Evolutionary conservation across 2,888 invertebrate genomes (phyloP).

Genomic region (Cheilosia vernalis): DNA sequence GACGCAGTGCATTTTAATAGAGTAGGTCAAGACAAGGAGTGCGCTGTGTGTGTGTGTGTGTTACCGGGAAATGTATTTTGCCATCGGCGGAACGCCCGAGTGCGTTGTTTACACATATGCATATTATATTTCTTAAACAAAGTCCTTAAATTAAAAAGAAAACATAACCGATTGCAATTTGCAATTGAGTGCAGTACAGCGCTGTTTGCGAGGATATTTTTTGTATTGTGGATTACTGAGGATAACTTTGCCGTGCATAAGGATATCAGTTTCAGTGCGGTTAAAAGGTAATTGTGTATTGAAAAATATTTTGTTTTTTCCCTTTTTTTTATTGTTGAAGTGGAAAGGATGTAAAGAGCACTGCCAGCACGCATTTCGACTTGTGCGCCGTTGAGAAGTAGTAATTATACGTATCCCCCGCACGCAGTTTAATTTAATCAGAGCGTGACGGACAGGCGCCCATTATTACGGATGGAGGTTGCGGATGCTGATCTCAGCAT

Average conservation of each 20-base stretch:
- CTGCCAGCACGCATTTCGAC: neutral
- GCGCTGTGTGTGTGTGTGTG: constrained; percentile 11
- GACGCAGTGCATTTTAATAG: constrained; percentile 59
- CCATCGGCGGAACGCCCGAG: constrained; percentile 38
- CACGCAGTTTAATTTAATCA: constrained; percentile 27
- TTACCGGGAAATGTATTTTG: constrained; percentile 39
- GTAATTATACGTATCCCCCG: constrained; percentile 23
- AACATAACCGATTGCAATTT: constrained; percentile 42
- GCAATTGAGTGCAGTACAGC: constrained; percentile 22
- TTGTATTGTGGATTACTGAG: constrained; percentile 57
- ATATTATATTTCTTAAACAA: constrained; percentile 29
- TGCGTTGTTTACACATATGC: constrained; percentile 23
- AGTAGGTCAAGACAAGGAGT: constrained; percentile 69
- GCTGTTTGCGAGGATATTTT: constrained; percentile 26
- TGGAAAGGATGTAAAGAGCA: neutral
- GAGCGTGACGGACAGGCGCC: constrained; percentile 38
- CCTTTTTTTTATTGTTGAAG: neutral
- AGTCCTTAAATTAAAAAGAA: constrained; percentile 42
- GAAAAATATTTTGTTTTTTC: neutral
- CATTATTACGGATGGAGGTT: constrained; percentile 11
- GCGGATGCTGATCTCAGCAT: constrained; percentile 18
- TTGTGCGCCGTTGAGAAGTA: constrained; percentile 8
- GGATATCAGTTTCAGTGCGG: constrained; percentile 28
- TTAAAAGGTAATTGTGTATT: constrained; percentile 23
- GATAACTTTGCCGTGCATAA: constrained; percentile 23